Evolutionary conservation across 2,797 vertebrate genomes (phyloP), one percentile per base, ranked within the genome.

Genomic region (Sebastes taczanowskii): DNA sequence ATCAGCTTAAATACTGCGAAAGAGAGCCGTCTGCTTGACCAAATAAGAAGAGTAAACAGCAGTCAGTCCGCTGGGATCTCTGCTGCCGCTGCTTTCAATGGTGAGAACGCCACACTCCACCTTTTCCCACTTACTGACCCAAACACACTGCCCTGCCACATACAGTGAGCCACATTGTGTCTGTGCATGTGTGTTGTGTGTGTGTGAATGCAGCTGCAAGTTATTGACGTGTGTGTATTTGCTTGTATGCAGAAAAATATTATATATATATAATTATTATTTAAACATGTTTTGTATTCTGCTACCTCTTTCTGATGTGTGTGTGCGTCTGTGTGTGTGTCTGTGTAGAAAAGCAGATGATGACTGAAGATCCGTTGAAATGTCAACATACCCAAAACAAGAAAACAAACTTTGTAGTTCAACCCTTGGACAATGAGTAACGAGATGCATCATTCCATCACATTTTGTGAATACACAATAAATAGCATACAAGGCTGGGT

Each of bases 121-220:
- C 53, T 81, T 77, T 87, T 90, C 88, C 86, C 89, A 90, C 64
- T 83, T 83, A 80, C 83, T 81, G 84, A 83, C 75, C 61, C 53
- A 65, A 81, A 80, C 75, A 71, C 52, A 77, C 72, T n/a, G 62
- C 49, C 20, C 22, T 63, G 75, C 69, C 22, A 55, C 16, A 49
- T 67, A 71, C 52, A 68, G 56, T 25, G 10, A 14, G 20, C 10
- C 53, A 32, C 49, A 49, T 13, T 30, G 71, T 68, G 32, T 64
- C 5, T 64, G 22, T 53, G 61, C 23, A 6, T 65, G 38, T 27
- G 56, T 72, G 25, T 46, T 13, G 11, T 78, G 71, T 64, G 34
- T 60, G 38, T 46, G 61, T 38, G 11, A 22, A 18, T 49, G n/a
- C 22, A 38, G 34, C 10, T 69, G 32, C 35, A 11, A 27, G 9